phyloP scores from a whole-genome alignment of 2,113 vertebrate genomes.

The Caretta caretta region DNA sequence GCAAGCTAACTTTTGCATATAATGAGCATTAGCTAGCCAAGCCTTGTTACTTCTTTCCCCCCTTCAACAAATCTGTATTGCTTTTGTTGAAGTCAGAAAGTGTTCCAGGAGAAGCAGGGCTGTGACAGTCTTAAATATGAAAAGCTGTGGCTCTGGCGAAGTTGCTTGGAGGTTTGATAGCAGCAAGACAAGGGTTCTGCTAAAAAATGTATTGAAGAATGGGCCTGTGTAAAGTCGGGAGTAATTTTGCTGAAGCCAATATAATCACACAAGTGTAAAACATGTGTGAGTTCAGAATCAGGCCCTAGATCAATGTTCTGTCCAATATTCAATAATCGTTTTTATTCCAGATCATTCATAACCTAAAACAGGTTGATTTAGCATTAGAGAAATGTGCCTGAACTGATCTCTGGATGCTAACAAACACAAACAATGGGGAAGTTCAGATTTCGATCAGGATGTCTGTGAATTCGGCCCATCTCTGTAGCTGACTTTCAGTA shows the following conservation, averaged over 20 bases:
- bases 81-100: not conserved
- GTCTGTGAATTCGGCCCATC: not conserved
- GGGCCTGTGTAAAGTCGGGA: not conserved
- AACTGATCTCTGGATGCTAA: not conserved
- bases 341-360: not conserved
- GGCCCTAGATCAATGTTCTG: not conserved
- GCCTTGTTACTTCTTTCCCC: not conserved
- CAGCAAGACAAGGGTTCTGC: not conserved
- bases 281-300: not conserved
- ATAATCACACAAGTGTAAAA: not conserved
- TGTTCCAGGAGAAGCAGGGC: not conserved
- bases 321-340: not conserved
- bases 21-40: not conserved
- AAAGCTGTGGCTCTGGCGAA: not conserved
- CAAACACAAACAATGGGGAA: not conserved
- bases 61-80: not conserved
- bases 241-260: not conserved
- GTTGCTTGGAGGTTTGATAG: fast-evolving
- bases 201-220: not conserved
- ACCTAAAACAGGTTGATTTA: not conserved
- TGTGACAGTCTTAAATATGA: not conserved
- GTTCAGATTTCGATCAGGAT: not conserved
- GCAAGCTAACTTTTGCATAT: slow-evolving; percentile 26
- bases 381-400: not conserved
- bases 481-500: not conserved